phyloP scores from a whole-genome alignment of 2,888 invertebrate species.

The Tiphia femorata region DNA sequence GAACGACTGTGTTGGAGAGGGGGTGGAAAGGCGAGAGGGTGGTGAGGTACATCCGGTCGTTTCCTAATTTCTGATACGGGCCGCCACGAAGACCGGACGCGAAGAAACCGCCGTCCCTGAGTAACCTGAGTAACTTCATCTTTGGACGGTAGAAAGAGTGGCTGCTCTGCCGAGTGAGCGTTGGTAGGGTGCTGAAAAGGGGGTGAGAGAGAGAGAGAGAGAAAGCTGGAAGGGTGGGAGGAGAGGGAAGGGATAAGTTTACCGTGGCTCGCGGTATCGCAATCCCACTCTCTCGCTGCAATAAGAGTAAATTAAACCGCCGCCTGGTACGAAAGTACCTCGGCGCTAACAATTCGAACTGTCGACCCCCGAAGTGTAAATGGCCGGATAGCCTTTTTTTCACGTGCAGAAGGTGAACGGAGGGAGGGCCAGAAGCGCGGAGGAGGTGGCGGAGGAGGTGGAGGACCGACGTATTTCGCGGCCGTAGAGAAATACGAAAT shows the following conservation, averaged over 20 bases:
- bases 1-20: neutral
- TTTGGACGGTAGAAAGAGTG: constrained; percentile 19
- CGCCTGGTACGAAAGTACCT: constrained; percentile 14
- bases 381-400: constrained; percentile 31
- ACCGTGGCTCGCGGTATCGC: constrained; percentile 23
- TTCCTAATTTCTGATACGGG: constrained; percentile 55
- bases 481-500: constrained; percentile 64
- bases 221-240: neutral
- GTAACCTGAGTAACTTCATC: constrained; percentile 38
- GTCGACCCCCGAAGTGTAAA: constrained; percentile 39
- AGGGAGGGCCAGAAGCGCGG: no score
- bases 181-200: neutral
- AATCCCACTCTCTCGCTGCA: constrained; percentile 32
- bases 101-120: constrained; percentile 15
- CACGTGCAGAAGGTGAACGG: constrained; percentile 9
- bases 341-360: constrained; percentile 46
- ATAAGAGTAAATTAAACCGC: constrained; percentile 45
- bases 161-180: neutral
- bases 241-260: constrained; percentile 26
- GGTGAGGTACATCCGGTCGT: constrained; percentile 34
- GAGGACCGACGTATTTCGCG: no score
- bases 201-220: neutral
- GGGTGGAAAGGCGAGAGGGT: constrained; percentile 1
- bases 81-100: constrained; percentile 23
- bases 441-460: no score